Evolutionary conservation across 2,797 vertebrate genomes (phyloP), one percentile per base, ranked within the genome.

Genomic region (Centroberyx gerrardi): DNA sequence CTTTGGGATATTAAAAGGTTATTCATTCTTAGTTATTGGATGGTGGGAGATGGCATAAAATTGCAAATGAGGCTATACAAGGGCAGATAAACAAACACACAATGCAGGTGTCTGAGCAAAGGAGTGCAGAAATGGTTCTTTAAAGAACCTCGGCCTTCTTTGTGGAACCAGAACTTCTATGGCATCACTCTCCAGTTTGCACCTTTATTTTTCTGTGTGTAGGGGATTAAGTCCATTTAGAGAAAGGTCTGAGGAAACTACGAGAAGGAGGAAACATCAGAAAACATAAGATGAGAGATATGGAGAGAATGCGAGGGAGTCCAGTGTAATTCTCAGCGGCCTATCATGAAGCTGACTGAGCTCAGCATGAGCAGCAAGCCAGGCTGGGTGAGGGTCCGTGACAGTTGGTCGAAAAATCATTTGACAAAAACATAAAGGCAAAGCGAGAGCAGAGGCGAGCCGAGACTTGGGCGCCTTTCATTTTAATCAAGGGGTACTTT

Each of bases 321-420:
- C 38, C 40, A 29, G 56, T 36, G 51, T 31, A 51, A 67, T 66
- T 62, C 67, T 77, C 31, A 62, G 13, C 8, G 13, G 42, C n/a
- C 44, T 82, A 62, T 76, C 36, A 53, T 76, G 48, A 78, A 62
- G 71, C n/a, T 71, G 18, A 68, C 3, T 36, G 31, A 65, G 48
- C n/a, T 44, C 40, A 33, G 33, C 38, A 71, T 44, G 15, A 60
- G 51, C 27, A 60, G 29, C 44, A 76, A 62, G 58, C 36, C 13
- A 31, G n/a, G 40, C 29, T 52, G 54, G 46, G 9, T 56, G 56
- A 62, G 42, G 33, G 38, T 44, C 36, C 49, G 58, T 62, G 28
- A 64, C 62, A 69, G 48, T 15, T 63, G 53, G 27, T 55, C 27
- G 15, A 65, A 61, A 66, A 38, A 27, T 36, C 53, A 55, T 55